Evolutionary conservation across 2,888 invertebrate species (phyloP).

Genomic region (Ectobius pallidus): DNA sequence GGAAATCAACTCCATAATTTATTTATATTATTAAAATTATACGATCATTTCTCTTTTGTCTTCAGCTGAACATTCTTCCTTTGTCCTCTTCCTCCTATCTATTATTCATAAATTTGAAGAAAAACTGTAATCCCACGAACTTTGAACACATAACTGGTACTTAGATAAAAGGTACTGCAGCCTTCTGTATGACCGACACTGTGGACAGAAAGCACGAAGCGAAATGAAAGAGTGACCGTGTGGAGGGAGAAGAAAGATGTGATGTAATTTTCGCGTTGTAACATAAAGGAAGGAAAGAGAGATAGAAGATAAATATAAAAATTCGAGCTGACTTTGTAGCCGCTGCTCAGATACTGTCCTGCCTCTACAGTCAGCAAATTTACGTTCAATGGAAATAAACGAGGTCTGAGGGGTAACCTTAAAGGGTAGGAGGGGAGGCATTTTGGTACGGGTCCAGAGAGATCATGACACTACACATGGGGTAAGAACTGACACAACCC

Average conservation of each 20-base stretch:
- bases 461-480: background rate
- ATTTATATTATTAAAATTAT: too few species aligned
- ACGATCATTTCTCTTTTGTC: too few species aligned
- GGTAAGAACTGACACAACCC: slow-evolving; percentile 16
- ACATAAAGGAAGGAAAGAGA: slow-evolving; percentile 39
- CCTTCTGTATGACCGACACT: background rate
- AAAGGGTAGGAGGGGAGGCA: background rate
- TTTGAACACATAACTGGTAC: too few species aligned
- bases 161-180: too few species aligned
- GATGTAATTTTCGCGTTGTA: slow-evolving; percentile 39
- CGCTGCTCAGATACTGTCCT: slow-evolving; percentile 24
- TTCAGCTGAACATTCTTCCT: too few species aligned
- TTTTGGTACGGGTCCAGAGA: background rate
- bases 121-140: too few species aligned
- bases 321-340: slow-evolving; percentile 40
- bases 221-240: background rate
- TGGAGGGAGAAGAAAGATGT: slow-evolving; percentile 32
- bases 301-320: slow-evolving; percentile 41
- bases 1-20: too few species aligned
- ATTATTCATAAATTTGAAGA: too few species aligned
- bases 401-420: background rate
- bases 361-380: slow-evolving; percentile 38
- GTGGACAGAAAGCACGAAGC: background rate
- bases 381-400: slow-evolving; percentile 41
- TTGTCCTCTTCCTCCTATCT: too few species aligned